phyloP scores from a whole-genome alignment of 2,797 vertebrate species.

The Rhinichthys osculus region DNA sequence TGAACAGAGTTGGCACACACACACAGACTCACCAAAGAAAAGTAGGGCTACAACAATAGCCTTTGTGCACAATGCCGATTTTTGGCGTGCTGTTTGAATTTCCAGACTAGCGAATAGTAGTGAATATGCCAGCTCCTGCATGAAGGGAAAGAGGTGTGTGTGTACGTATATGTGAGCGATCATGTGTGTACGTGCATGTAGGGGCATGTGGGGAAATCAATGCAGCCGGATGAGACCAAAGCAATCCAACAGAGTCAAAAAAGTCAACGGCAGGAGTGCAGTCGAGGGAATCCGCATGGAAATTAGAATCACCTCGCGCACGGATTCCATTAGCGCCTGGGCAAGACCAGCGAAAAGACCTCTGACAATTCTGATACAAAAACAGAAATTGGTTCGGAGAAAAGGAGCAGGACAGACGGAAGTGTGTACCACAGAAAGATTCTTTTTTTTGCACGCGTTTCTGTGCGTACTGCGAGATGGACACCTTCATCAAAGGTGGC shows the following conservation, averaged over 20 bases:
- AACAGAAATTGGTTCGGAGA: conserved; percentile 77
- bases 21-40: conserved; percentile 43
- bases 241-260: conserved; percentile 81
- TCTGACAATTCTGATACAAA: conserved; percentile 83
- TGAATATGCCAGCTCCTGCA: conserved; percentile 54
- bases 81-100: conserved; percentile 36
- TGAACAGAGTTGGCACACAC: conserved; percentile 52
- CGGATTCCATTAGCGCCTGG: conserved; percentile 82
- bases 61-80: conserved; percentile 24
- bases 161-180: conserved; percentile 34
- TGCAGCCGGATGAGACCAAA: conserved; percentile 82
- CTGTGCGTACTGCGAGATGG: conserved; percentile 76
- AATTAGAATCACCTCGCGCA: conserved; percentile 84
- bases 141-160: conserved; percentile 48
- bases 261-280: conserved; percentile 78
- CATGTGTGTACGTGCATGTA: conserved; percentile 29
- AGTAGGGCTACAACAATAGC: conserved; percentile 50
- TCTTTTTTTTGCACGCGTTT: conserved; percentile 68
- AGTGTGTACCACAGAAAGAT: conserved; percentile 55
- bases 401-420: conserved; percentile 8
- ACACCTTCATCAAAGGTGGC: conserved; percentile 79
- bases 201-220: conserved; percentile 72
- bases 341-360: conserved; percentile 76
- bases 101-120: conserved; percentile 55
- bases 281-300: conserved; percentile 83